phyloP scores from a whole-genome alignment of 1,140 invertebrate species.

The Pseudomyrmex sp. region DNA sequence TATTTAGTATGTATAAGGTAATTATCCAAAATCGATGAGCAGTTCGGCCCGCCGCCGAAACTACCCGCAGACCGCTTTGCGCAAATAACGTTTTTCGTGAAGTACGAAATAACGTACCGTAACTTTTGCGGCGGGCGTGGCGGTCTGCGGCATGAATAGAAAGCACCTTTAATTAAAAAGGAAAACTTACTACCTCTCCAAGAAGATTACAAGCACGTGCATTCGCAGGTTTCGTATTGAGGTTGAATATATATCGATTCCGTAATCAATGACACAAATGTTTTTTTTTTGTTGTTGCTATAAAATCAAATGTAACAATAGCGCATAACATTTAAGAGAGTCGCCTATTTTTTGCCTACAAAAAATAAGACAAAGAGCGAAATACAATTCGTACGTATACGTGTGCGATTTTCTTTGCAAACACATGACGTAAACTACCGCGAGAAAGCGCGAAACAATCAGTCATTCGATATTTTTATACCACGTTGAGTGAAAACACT shows the following conservation, averaged over 20 bases:
- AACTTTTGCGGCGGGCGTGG: constrained; percentile 72
- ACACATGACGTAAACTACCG: background rate
- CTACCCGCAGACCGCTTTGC: constrained; percentile 45
- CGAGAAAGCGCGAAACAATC: constrained; percentile 22
- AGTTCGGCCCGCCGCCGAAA: constrained; percentile 7
- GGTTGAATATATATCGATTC: constrained; percentile 34
- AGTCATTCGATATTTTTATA: constrained; percentile 51
- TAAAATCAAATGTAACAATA: background rate
- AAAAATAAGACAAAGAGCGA: too few relatives aligned
- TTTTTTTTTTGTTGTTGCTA: background rate
- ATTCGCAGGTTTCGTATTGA: constrained; percentile 39
- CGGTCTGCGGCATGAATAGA: constrained; percentile 72
- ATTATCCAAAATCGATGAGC: constrained; percentile 63
- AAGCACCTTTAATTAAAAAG: constrained; percentile 78
- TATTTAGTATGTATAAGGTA: constrained; percentile 39
- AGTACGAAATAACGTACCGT: constrained; percentile 73
- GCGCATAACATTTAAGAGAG: background rate
- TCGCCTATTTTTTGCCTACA: too few relatives aligned
- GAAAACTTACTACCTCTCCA: constrained; percentile 69
- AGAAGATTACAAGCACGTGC: constrained; percentile 67
- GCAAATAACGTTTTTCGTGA: constrained; percentile 70
- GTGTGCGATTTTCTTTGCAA: background rate
- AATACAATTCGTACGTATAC: background rate
- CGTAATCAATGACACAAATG: constrained; percentile 18
- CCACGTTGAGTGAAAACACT: constrained; percentile 29